Conservation (phyloP, 2,797 vertebrate genomes). For the Threskiornis aethiopicus region DNA sequence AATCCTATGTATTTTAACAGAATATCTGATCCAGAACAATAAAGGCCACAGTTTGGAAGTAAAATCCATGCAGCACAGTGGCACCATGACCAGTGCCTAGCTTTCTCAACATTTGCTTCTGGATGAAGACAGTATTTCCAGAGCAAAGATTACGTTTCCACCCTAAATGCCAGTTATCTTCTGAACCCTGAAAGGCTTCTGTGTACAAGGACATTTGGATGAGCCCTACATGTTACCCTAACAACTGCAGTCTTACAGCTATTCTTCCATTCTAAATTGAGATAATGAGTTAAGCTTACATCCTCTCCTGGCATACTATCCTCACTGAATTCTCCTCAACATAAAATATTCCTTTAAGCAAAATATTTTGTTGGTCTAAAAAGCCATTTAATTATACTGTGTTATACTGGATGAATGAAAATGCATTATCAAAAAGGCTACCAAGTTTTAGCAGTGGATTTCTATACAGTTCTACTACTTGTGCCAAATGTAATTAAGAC, state of each 20-base stretch:
- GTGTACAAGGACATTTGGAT: neutral
- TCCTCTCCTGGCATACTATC: neutral
- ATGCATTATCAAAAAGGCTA: neutral
- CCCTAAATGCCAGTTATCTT: neutral
- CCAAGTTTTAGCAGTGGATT: neutral
- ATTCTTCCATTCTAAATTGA: neutral
- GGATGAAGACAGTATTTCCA: neutral
- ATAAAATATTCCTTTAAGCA: neutral
- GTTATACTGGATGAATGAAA: neutral
- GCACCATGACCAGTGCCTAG: neutral
- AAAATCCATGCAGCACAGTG: neutral
- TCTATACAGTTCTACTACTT: neutral
- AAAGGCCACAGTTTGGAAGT: neutral
- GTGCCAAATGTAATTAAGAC: neutral
- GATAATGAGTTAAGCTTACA: neutral
- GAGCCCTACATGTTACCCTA: neutral
- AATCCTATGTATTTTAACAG: neutral
- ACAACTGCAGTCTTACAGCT: neutral
- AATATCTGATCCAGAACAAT: neutral
- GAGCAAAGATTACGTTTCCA: neutral
- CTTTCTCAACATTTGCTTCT: neutral
- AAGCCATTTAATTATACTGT: neutral
- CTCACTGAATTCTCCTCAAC: neutral
- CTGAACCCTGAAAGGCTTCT: neutral
- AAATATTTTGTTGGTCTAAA: constrained; percentile 17